Percentiles rank a stretch among this genome's conserved stretches.
Evolutionary conservation across 2,888 invertebrate genomes (phyloP).

Genomic region (Osmoderma eremita): DNA sequence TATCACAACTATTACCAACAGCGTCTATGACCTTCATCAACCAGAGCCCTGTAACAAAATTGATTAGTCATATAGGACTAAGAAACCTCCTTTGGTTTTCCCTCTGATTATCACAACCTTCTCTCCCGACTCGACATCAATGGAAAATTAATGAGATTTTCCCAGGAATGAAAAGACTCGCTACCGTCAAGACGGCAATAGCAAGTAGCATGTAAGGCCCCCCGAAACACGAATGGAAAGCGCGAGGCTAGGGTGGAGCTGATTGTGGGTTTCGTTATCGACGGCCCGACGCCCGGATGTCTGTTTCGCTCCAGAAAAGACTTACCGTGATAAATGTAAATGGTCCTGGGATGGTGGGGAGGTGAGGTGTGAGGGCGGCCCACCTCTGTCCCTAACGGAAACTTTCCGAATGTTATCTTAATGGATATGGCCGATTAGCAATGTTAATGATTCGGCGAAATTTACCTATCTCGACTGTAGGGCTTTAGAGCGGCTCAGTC

Average conservation of each 20-base stretch:
- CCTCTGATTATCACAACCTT: no score
- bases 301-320: conserved; percentile 19
- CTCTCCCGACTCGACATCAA: conserved; percentile 9
- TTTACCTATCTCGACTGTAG: no score
- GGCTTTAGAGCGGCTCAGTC: no score
- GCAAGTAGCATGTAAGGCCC: not conserved
- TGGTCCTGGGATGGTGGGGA: not conserved
- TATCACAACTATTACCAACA: no score
- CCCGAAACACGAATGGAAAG: not conserved
- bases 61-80: no score
- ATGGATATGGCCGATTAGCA: conserved; percentile 33
- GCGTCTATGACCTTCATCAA: no score
- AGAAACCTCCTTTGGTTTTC: no score
- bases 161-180: not conserved
- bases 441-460: conserved; percentile 22
- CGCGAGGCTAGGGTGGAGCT: not conserved
- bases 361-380: not conserved
- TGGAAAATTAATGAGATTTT: conserved; percentile 31
- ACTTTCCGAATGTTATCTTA: conserved; percentile 30
- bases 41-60: no score
- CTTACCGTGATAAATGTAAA: conserved; percentile 32
- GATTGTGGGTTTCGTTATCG: conserved; percentile 17
- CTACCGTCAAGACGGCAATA: not conserved
- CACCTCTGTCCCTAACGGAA: not conserved
- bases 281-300: not conserved